A percentile compares a stretch with the other conserved stretches of the same genome.
phyloP scores from a whole-genome alignment of 2,113 vertebrate genomes.

The Neotoma lepida region DNA sequence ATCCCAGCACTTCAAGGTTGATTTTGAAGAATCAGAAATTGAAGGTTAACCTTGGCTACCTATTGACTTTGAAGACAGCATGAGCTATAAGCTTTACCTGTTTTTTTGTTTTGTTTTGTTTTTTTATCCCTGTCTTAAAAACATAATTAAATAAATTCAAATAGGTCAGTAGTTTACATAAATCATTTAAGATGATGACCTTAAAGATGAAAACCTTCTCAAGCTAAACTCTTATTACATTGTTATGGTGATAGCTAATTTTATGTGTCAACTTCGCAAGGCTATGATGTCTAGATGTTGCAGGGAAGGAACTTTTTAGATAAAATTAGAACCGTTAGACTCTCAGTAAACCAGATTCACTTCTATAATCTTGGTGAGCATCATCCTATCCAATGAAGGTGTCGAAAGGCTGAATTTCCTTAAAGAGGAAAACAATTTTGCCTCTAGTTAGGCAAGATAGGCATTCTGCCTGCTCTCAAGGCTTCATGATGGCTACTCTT shows the following conservation, averaged over 20 bases:
- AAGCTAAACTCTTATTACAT: neutral
- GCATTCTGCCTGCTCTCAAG: neutral
- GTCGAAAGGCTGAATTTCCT: neutral
- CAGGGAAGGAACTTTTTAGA: neutral
- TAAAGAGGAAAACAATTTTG: neutral
- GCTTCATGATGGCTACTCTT: neutral
- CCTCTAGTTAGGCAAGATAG: neutral
- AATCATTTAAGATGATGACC: neutral
- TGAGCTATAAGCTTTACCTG: neutral
- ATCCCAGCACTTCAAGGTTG: neutral
- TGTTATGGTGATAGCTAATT: neutral
- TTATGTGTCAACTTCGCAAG: neutral
- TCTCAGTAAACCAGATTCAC: neutral
- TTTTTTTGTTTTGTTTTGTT: neutral
- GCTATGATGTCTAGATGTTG: neutral
- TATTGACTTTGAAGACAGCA: neutral
- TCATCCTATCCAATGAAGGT: neutral
- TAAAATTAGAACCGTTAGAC: neutral
- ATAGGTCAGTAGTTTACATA: neutral
- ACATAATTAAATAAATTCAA: neutral
- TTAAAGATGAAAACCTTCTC: neutral
- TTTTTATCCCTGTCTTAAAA: neutral
- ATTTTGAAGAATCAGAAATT: neutral
- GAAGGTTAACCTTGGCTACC: neutral
- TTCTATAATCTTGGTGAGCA: neutral